Evolutionary conservation across 1,140 invertebrate species (phyloP).

Genomic region (Augochlora pura): DNA sequence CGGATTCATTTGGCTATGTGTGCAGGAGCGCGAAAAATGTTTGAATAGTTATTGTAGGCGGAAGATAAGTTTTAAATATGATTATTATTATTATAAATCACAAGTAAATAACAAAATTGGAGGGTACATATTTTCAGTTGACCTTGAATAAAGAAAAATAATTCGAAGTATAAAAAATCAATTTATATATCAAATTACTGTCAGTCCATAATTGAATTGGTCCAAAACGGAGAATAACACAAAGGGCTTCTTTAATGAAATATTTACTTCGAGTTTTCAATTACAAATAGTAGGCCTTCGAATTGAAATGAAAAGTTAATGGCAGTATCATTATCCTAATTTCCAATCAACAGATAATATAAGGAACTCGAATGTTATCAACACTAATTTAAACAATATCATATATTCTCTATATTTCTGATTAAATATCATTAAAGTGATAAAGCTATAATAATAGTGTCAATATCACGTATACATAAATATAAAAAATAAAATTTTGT

Average conservation of each 20-base stretch:
- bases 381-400: not conserved
- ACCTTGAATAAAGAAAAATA: not conserved
- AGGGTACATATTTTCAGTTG: not conserved
- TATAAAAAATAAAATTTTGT: constrained; percentile 1
- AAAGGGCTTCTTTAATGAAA: too few relatives aligned
- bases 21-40: too few relatives aligned
- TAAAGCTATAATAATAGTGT: not conserved
- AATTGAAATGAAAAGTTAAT: too few relatives aligned
- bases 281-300: too few relatives aligned
- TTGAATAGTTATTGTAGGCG: too few relatives aligned
- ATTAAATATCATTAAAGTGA: not conserved
- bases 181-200: not conserved
- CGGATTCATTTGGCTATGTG: too few relatives aligned
- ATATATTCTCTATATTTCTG: constrained; percentile 3
- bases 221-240: too few relatives aligned
- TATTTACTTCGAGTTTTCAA: too few relatives aligned
- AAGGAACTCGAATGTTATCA: not conserved
- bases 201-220: too few relatives aligned
- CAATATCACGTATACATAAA: not conserved
- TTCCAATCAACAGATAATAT: not conserved
- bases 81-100: too few relatives aligned
- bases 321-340: too few relatives aligned
- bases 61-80: too few relatives aligned
- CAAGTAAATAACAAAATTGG: not conserved
- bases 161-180: not conserved